Evolutionary conservation across 2,113 vertebrate genomes (phyloP).

Genomic region (Crocuta crocuta): DNA sequence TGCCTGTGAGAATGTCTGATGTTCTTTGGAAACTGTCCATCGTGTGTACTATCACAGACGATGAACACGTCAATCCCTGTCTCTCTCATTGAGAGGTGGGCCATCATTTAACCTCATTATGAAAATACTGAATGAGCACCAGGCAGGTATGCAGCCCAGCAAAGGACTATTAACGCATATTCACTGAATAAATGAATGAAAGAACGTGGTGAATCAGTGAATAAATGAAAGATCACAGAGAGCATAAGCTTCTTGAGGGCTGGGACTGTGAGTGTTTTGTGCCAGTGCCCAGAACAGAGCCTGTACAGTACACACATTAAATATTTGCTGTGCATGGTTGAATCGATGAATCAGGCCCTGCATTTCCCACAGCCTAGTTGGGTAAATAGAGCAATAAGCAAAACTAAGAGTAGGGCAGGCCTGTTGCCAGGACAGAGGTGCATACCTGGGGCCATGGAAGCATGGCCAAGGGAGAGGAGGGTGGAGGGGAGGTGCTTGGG

Average conservation of each 20-base stretch:
- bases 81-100: background rate
- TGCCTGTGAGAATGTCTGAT: background rate
- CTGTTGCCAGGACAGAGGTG: background rate
- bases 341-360: background rate
- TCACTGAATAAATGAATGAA: background rate
- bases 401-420: background rate
- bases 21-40: background rate
- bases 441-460: background rate
- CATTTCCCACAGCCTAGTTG: background rate
- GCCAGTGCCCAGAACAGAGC: background rate
- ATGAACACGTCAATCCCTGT: background rate
- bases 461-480: accelerated
- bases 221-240: background rate
- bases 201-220: background rate
- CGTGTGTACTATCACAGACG: background rate
- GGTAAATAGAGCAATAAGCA: background rate
- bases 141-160: accelerated
- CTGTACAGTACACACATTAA: background rate
- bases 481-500: background rate
- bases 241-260: background rate
- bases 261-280: background rate
- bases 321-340: background rate
- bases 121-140: background rate
- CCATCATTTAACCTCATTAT: background rate
- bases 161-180: background rate